Conservation (phyloP, 1,140 invertebrate species). For the Drosophila melanogaster region Release_6_plus_ISO1_MT NT_037436.4:19547001-19547500, state of each 20-base stretch:
- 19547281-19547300: constrained; percentile 52
- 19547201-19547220: constrained; percentile 81
- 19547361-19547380: constrained; percentile 89
- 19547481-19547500: constrained; percentile 65
- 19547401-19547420: constrained; percentile 57
- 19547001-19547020: constrained; percentile 10
- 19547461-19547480: constrained; percentile 70
- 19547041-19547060: constrained; percentile 32
- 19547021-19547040: constrained; percentile 19
- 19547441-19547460: constrained; percentile 79
- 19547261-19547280: constrained; percentile 50
- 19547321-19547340: constrained; percentile 89
- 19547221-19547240: constrained; percentile 69
- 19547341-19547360: constrained; percentile 88
- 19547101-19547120: constrained; percentile 56
- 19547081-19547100: constrained; percentile 47
- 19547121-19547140: constrained; percentile 67
- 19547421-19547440: constrained; percentile 69
- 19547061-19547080: constrained; percentile 1
- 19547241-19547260: constrained; percentile 48
- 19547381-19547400: constrained; percentile 91
- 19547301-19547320: constrained; percentile 86
- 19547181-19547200: constrained; percentile 81
- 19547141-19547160: constrained; percentile 72
- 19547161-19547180: constrained; percentile 73